Evolutionary conservation across 2,113 vertebrate genomes (phyloP).

Genomic region (Varanus komodoensis): DNA sequence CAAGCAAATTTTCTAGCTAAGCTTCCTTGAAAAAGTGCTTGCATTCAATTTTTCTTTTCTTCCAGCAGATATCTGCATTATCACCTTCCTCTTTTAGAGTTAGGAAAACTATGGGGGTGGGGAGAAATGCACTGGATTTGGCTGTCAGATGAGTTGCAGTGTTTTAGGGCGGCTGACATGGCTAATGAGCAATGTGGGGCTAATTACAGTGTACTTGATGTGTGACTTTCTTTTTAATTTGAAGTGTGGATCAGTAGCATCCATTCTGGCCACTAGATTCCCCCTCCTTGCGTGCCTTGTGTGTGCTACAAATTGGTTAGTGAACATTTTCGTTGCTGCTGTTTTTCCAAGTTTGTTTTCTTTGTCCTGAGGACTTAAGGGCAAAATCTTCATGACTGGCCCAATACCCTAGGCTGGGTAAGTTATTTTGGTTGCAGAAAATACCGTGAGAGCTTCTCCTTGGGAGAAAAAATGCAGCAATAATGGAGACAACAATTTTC

Average conservation of each 20-base stretch:
- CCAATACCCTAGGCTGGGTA: not conserved
- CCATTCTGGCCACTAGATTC: not conserved
- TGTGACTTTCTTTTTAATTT: not conserved
- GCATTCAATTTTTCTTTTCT: not conserved
- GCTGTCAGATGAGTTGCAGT: not conserved
- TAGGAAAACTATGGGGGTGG: not conserved
- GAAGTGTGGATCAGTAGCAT: not conserved
- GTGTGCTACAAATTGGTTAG: not conserved
- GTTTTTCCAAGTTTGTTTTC: not conserved
- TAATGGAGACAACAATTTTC: not conserved
- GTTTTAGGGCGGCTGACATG: not conserved
- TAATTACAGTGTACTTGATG: not conserved
- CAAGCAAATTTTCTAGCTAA: not conserved
- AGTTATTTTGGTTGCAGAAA: not conserved
- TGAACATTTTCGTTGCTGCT: not conserved
- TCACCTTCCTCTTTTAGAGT: not conserved
- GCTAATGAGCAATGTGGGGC: not conserved
- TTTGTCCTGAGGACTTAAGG: not conserved
- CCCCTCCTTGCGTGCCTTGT: not conserved
- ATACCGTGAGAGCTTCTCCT: not conserved
- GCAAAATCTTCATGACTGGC: too few species aligned
- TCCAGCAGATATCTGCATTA: not conserved
- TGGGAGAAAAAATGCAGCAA: not conserved
- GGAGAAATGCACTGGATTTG: not conserved
- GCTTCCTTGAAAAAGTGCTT: not conserved